Evolutionary conservation across 2,888 invertebrate species (phyloP), one percentile per base, ranked within the genome.

Genomic region (Tyria jacobaeae): DNA sequence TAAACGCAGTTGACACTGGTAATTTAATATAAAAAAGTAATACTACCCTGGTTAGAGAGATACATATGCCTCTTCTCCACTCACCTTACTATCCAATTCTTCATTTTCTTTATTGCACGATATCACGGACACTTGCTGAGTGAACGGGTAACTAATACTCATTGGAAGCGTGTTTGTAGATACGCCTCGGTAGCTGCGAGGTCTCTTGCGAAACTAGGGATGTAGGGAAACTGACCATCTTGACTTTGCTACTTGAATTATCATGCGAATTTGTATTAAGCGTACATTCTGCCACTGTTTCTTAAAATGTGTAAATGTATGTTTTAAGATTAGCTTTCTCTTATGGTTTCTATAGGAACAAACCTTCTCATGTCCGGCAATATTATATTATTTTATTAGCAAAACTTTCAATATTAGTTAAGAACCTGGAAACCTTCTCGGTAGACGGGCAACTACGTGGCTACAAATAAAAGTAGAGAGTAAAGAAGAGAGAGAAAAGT

Each of bases 201-300:
- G 62, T 60, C 71, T 57, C 50, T 71, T 69, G 55, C 69, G 53
- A 53, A 62, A 70, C 47, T 25, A 49, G 57, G 67, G 61, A 70
- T 62, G 65, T 60, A 70, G 78, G 64, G 78, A 73, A 76, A 76
- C 70, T 57, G 39, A 12, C 10, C 48, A 10, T 65, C 58, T 76
- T 76, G 70, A 68, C 73, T 62, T 59, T 73, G 62, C 35, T 56
- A 12, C 9, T 48, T 3, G 24, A 37, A 24, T 10, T 31, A 34
- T 47, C 39, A 24, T 14, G 14, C 10, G 27, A 10, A 4, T 44
- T 34, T 24, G 47, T 31, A 39, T 34, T 10, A 14, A 14, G 51
- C 34, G 0, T 15, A 52, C 17, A 9, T 9, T 54, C 44, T 55
- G 58, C 37, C 3, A 39, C 39, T 27, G 15, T 21, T 10, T 21